phyloP scores from a whole-genome alignment of 2,113 vertebrate species.

The Tyto alba region DNA sequence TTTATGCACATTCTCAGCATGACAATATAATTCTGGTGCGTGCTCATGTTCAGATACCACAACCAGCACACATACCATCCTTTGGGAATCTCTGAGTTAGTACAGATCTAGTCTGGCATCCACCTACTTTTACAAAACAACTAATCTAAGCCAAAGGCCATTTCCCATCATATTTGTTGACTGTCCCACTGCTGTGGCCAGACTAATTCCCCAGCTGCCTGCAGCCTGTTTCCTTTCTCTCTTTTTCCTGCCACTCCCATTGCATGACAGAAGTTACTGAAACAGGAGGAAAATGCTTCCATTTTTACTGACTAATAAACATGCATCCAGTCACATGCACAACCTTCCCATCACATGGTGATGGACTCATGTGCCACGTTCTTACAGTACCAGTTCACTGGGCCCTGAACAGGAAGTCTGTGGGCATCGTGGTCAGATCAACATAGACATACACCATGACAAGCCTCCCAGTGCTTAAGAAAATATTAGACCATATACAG shows the following conservation, averaged over 20 bases:
- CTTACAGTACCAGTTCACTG: not conserved
- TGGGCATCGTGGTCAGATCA: not conserved
- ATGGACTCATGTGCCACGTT: fast-evolving
- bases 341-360: not conserved
- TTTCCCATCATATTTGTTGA: not conserved
- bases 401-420: not conserved
- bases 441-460: not conserved
- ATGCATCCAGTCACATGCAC: fast-evolving
- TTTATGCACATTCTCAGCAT: not conserved
- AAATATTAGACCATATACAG: not conserved
- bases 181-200: not conserved
- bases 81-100: not conserved
- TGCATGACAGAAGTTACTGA: not conserved
- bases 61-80: not conserved
- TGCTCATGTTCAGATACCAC: not conserved
- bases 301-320: not conserved
- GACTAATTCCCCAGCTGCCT: not conserved
- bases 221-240: not conserved
- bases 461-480: not conserved
- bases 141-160: not conserved
- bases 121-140: not conserved
- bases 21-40: not conserved
- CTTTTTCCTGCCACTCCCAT: not conserved
- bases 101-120: not conserved
- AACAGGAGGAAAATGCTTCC: not conserved